These are phyloP conservation scores for Orchesella flavescens DNA, from an alignment of 2,888 invertebrate genomes.

Conservation along the genomic window DNA sequence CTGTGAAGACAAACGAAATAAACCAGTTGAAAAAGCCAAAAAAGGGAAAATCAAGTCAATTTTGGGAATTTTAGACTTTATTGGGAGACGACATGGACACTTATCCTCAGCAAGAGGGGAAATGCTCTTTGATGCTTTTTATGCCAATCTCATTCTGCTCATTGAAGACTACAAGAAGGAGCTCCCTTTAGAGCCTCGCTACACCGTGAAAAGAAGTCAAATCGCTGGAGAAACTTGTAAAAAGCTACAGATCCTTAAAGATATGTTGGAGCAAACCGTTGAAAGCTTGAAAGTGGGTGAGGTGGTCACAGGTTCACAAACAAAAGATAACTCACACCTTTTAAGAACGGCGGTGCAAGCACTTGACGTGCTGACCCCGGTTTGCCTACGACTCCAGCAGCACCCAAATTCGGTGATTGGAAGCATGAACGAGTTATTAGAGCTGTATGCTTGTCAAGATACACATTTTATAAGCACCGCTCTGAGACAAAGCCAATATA, in stretches of 20 bases:
- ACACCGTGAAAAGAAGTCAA: background rate
- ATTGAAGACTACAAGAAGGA: constrained; percentile 48
- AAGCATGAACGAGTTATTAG: constrained; percentile 45
- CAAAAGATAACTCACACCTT: background rate
- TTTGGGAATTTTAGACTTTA: constrained; percentile 28
- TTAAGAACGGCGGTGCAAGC: background rate
- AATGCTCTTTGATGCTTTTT: constrained; percentile 48
- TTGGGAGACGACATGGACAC: constrained; percentile 34
- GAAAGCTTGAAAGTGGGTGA: constrained; percentile 23
- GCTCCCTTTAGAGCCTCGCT: background rate
- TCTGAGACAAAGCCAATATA: constrained; percentile 13
- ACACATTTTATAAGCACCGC: background rate
- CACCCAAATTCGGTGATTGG: constrained; percentile 10
- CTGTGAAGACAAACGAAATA: background rate
- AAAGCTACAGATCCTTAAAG: constrained; percentile 15
- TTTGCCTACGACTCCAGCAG: background rate
- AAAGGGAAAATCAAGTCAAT: background rate
- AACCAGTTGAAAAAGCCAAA: background rate
- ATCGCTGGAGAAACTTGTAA: constrained; percentile 15
- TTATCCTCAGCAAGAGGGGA: constrained; percentile 34
- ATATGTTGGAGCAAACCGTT: constrained; percentile 17
- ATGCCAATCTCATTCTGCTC: constrained; percentile 37
- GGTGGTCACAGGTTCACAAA: background rate
- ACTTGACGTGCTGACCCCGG: constrained; percentile 1
- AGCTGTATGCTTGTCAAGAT: constrained; percentile 38